Conservation (phyloP, 2,888 invertebrate species). For the Drosophila neonasuta region DNA sequence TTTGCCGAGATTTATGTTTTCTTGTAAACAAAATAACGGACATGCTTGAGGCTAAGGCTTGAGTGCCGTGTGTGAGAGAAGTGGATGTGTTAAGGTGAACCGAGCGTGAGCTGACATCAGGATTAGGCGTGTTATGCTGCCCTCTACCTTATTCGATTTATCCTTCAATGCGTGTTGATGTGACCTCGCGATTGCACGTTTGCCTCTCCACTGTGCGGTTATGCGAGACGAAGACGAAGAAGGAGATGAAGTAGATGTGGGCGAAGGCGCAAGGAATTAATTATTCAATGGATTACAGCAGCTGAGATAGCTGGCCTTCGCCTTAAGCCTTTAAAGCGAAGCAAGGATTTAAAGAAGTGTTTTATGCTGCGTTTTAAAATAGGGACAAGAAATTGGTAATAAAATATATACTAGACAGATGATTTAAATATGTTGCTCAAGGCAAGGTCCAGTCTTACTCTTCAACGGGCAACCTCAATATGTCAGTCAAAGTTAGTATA, state of each 20-base stretch:
- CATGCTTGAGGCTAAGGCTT: conserved; percentile 59
- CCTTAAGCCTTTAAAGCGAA: conserved; percentile 1
- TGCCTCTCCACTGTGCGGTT: conserved; percentile 8
- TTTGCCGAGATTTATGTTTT: conserved; percentile 72
- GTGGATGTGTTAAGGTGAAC: conserved; percentile 40
- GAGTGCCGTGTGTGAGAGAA: conserved; percentile 2
- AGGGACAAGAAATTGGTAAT: background rate
- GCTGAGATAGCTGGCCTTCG: conserved; percentile 20
- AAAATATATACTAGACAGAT: background rate
- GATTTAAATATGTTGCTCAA: background rate
- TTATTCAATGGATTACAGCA: conserved; percentile 60
- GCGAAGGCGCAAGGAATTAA: conserved; percentile 50
- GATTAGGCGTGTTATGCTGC: conserved; percentile 55
- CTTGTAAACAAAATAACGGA: conserved; percentile 77
- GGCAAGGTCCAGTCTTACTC: too few relatives aligned
- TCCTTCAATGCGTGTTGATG: conserved; percentile 46
- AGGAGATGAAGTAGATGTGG: too few relatives aligned
- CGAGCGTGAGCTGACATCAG: conserved; percentile 58
- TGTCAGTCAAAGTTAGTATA: too few relatives aligned
- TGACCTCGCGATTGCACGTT: conserved; percentile 30
- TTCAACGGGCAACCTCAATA: too few relatives aligned
- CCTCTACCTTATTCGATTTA: conserved; percentile 33
- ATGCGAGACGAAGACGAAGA: conserved; percentile 13
- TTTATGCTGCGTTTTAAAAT: background rate
- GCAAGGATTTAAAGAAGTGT: background rate